Evolutionary conservation across 2,113 vertebrate species (phyloP).

Genomic region (Eira barbara): DNA sequence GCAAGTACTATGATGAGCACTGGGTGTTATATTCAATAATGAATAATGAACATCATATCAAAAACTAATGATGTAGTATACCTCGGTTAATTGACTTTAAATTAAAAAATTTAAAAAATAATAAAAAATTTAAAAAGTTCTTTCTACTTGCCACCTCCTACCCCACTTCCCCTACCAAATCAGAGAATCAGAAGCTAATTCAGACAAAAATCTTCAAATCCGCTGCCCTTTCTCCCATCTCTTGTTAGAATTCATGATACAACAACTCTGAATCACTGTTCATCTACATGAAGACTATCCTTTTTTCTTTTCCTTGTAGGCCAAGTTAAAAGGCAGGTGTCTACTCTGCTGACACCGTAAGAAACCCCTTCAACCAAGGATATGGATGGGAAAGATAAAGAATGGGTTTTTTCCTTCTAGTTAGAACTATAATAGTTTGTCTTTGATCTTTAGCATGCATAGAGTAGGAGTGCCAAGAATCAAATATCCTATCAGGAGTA

Average conservation of each 20-base stretch:
- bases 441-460: background rate
- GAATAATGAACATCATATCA: too few relatives aligned
- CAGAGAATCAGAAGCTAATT: background rate
- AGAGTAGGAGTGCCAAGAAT: background rate
- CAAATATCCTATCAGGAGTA: background rate
- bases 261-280: background rate
- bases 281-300: background rate
- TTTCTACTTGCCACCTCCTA: background rate
- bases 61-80: too few relatives aligned
- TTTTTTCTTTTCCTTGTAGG: background rate
- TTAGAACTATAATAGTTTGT: background rate
- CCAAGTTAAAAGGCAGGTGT: background rate
- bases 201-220: background rate
- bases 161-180: background rate
- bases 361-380: background rate
- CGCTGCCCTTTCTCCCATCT: background rate
- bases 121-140: background rate
- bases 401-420: background rate
- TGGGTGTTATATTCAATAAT: too few relatives aligned
- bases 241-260: background rate
- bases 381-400: background rate
- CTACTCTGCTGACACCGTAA: background rate
- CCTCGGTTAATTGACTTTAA: too few relatives aligned
- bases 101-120: too few relatives aligned
- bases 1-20: too few relatives aligned